Evolutionary conservation across 2,888 invertebrate genomes (phyloP).

Genomic region (Hyposoter dolosus): DNA sequence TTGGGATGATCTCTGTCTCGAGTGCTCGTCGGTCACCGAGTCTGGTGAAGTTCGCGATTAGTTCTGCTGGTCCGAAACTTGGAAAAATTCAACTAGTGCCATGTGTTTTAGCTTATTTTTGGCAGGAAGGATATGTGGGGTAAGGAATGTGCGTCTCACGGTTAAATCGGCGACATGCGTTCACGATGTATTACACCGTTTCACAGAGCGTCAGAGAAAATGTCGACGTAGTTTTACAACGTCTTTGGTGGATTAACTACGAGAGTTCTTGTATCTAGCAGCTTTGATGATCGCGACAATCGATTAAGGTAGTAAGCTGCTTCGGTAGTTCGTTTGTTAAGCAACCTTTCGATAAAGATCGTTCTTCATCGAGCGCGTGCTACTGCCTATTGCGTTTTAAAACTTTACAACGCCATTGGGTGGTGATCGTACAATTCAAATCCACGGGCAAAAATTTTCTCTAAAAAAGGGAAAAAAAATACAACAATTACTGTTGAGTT

Average conservation of each 20-base stretch:
- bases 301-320: slow-evolving; percentile 55
- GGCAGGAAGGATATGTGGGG: neutral
- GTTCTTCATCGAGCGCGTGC: slow-evolving; percentile 50
- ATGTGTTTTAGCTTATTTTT: slow-evolving; percentile 19
- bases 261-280: slow-evolving; percentile 18
- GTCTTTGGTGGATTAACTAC: slow-evolving; percentile 3
- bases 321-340: slow-evolving; percentile 60
- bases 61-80: slow-evolving; percentile 41
- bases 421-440: slow-evolving; percentile 8
- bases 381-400: slow-evolving; percentile 34
- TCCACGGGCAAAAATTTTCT: neutral
- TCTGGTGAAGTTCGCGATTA: slow-evolving; percentile 43
- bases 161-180: slow-evolving; percentile 51
- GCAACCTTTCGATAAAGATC: slow-evolving; percentile 61
- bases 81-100: slow-evolving; percentile 7
- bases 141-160: slow-evolving; percentile 29
- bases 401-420: slow-evolving; percentile 36
- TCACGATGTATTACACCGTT: slow-evolving; percentile 42
- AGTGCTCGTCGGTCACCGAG: slow-evolving; percentile 20
- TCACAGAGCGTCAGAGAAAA: slow-evolving; percentile 43
- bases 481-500: neutral
- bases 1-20: slow-evolving; percentile 1
- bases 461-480: neutral
- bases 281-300: slow-evolving; percentile 66
- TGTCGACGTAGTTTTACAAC: slow-evolving; percentile 50